Conservation (phyloP, 2,113 vertebrate species). For the Alectura lathami region DNA sequence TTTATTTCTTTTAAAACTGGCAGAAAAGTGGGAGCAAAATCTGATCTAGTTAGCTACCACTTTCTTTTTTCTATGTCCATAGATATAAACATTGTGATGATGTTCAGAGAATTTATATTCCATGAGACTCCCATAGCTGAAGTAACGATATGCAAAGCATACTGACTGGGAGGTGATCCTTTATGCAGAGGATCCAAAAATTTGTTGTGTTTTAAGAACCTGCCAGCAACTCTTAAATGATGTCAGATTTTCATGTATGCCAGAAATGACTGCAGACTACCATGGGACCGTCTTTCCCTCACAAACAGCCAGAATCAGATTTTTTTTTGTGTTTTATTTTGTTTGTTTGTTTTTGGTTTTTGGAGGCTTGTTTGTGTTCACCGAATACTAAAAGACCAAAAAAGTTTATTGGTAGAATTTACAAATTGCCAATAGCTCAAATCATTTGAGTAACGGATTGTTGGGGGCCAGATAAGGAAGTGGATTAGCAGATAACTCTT, state of each 20-base stretch:
- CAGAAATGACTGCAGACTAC: slow-evolving; percentile 65
- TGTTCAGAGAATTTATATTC: slow-evolving; percentile 40
- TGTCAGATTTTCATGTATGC: slow-evolving; percentile 52
- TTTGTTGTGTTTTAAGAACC: slow-evolving; percentile 44
- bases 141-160: neutral
- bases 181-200: slow-evolving; percentile 51
- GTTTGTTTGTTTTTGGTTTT: too few relatives aligned
- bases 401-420: neutral
- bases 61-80: neutral
- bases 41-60: neutral
- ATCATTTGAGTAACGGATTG: neutral
- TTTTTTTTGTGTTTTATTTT: neutral
- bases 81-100: neutral
- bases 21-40: neutral
- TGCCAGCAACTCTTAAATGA: slow-evolving; percentile 60
- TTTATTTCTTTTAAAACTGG: neutral
- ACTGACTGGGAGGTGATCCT: slow-evolving; percentile 52
- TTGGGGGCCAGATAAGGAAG: neutral
- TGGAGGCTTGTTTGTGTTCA: slow-evolving; percentile 32
- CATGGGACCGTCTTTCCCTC: slow-evolving; percentile 61
- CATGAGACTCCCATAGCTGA: neutral
- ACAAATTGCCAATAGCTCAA: neutral
- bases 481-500: neutral
- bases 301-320: slow-evolving; percentile 34
- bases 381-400: neutral